phyloP scores from a whole-genome alignment of 2,888 invertebrate species.

The Brenthis hecate region DNA sequence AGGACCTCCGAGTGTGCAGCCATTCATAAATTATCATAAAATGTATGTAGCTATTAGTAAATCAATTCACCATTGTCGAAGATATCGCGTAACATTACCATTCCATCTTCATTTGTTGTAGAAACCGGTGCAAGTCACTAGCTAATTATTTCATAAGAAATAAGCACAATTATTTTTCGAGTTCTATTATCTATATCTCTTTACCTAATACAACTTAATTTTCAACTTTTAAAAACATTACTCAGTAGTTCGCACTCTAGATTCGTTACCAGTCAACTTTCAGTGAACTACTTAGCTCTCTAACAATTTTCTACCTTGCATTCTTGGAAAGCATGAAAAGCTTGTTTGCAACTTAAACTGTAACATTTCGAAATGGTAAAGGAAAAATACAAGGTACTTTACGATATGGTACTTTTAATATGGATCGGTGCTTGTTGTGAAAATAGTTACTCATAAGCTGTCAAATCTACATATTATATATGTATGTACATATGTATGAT shows the following conservation, averaged over 20 bases:
- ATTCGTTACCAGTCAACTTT: slow-evolving; percentile 4
- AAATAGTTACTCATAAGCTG: background rate
- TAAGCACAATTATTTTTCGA: background rate
- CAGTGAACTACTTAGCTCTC: slow-evolving; percentile 14
- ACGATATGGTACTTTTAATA: background rate
- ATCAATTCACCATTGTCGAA: too few relatives aligned
- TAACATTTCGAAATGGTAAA: background rate
- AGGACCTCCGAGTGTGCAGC: too few relatives aligned
- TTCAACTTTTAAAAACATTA: slow-evolving; percentile 9
- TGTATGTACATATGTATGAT: too few relatives aligned
- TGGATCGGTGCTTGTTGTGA: background rate
- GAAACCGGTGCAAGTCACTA: too few relatives aligned
- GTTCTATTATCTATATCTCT: background rate
- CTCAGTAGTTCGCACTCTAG: slow-evolving; percentile 3
- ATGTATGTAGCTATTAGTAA: too few relatives aligned
- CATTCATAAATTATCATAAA: too few relatives aligned
- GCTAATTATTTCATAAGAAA: too few relatives aligned
- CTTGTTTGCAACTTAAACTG: slow-evolving; percentile 4
- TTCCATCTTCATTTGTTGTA: too few relatives aligned
- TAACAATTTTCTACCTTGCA: slow-evolving; percentile 9
- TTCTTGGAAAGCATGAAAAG: slow-evolving; percentile 9
- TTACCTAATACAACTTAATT: background rate
- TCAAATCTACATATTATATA: too few relatives aligned
- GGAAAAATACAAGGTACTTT: background rate
- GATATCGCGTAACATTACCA: too few relatives aligned